Base-by-base conservation (phyloP, 2,888 invertebrate species). In the Teleiodes luculella region DNA sequence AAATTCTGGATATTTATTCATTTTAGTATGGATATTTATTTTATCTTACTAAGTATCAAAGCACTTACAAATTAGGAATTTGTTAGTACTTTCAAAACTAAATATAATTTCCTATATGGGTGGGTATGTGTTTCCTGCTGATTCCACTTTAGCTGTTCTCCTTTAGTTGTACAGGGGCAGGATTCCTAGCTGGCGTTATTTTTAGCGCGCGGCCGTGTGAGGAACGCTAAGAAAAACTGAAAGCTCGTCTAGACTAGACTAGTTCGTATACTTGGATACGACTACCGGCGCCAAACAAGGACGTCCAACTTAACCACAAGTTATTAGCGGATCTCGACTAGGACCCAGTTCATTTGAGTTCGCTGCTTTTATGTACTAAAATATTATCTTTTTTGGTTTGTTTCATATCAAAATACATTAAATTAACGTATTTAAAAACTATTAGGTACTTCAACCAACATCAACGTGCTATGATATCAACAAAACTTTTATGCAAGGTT, bases 201-300 rank as follows among this genome's bases (percentile, higher is more conserved):
- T 61, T 56, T 63, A 63, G 63, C 57, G 46, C 48, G 56, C 58
- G 53, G 55, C 59, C 53, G 53, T 54, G 37, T 46, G 14, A 53
- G 60, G 57, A 60, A 60, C 54, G 61, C 57, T 31, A 50, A 63
- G 63, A 63, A 63, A 63, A 63, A 63, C 57, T 45, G 46, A 36
- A 47, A 20, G 49, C 57, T 45, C 52, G 56, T 57, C 58, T 58
- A 59, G 56, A 59, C 61, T 55, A n/a, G 60, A 60, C 61, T 57
- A 3, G 61, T 51, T 61, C 56, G 56, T 33, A 54, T 53, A 54
- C 55, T 52, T 56, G 57, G 43, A 39, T 33, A 28, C 57, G 55
- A 41, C 55, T 62, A 58, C 49, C 47, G 54, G 55, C 52, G 50
- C 62, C 60, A 57, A 56, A 57, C 57, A 60, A 55, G 58, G 62